phyloP scores from a whole-genome alignment of 2,888 invertebrate species.

The Acleris literana region DNA sequence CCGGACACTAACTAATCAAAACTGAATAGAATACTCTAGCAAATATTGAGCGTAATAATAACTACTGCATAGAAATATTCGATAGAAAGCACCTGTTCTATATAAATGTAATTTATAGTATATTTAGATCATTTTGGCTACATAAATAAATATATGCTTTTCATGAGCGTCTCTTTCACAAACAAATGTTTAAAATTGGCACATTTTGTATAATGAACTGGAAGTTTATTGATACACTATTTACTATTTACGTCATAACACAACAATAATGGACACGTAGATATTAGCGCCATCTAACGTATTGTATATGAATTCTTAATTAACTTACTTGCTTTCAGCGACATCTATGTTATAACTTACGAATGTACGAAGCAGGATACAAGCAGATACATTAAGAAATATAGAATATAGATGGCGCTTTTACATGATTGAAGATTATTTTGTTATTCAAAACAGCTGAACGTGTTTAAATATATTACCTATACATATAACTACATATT shows the following conservation, averaged over 20 bases:
- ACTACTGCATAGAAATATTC: constrained; percentile 10
- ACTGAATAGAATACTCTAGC: background rate
- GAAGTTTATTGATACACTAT: background rate
- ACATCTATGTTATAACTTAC: background rate
- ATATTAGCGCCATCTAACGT: constrained; percentile 6
- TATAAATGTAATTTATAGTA: constrained; percentile 4
- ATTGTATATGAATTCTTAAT: background rate
- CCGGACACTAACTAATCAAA: background rate
- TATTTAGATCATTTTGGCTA: constrained; percentile 2
- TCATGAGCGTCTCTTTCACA: constrained; percentile 1
- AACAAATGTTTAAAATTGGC: constrained; percentile 7
- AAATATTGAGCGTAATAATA: constrained; percentile 14
- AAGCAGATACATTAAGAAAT: too few species aligned
- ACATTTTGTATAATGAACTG: constrained; percentile 3
- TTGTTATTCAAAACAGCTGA: too few species aligned
- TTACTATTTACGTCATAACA: background rate
- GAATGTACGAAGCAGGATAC: background rate
- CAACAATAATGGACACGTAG: background rate
- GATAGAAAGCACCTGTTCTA: constrained; percentile 23
- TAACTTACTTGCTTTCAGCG: background rate
- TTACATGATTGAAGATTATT: too few species aligned
- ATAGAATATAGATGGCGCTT: too few species aligned
- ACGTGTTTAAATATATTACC: too few species aligned
- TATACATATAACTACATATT: too few species aligned
- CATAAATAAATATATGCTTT: constrained; percentile 14